phyloP scores from a whole-genome alignment of 2,888 invertebrate genomes.

The Oscheius myriophilus region DNA sequence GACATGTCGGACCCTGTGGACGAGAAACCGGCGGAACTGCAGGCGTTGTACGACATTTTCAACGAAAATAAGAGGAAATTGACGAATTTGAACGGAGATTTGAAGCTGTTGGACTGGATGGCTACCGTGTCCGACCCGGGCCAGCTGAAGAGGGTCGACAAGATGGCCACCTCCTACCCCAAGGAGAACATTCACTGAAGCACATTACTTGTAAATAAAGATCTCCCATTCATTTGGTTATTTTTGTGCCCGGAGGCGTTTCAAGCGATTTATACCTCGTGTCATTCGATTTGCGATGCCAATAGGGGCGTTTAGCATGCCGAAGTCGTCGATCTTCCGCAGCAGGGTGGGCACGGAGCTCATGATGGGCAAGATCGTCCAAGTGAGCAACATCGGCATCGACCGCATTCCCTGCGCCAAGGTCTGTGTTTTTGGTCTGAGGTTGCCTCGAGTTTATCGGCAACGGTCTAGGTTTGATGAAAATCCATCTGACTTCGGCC shows the following conservation, averaged over 20 bases:
- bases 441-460: background rate
- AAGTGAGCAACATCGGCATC: slow-evolving; percentile 62
- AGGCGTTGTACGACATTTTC: slow-evolving; percentile 3
- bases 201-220: background rate
- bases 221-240: too few species aligned
- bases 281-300: too few species aligned
- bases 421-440: slow-evolving; percentile 38
- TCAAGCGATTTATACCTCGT: background rate
- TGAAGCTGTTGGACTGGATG: slow-evolving; percentile 56
- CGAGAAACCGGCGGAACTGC: background rate
- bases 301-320: slow-evolving; percentile 32
- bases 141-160: slow-evolving; percentile 47
- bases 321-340: slow-evolving; percentile 51
- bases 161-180: slow-evolving; percentile 20
- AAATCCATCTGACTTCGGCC: too few species aligned
- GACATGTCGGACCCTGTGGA: slow-evolving; percentile 12
- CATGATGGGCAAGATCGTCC: slow-evolving; percentile 60
- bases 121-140: slow-evolving; percentile 45
- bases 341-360: slow-evolving; percentile 56
- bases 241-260: background rate
- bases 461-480: too few species aligned
- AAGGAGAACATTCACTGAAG: slow-evolving; percentile 3
- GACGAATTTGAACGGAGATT: slow-evolving; percentile 34
- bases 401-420: slow-evolving; percentile 62
- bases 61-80: slow-evolving; percentile 39